Evolutionary conservation across 1,140 invertebrate species (phyloP).

Genomic region (Globodera rostochiensis): DNA sequence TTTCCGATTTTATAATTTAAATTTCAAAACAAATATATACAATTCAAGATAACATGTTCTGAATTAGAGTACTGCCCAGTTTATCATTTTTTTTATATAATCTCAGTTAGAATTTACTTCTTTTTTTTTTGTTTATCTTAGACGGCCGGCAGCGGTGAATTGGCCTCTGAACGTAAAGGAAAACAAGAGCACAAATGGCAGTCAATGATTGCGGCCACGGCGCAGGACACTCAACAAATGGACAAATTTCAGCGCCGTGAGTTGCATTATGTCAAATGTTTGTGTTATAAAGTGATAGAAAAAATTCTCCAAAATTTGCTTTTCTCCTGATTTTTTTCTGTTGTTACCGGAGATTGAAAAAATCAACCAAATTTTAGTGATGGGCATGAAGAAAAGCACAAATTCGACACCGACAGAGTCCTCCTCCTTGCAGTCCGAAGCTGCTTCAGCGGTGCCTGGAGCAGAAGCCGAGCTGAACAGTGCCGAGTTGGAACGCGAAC

Average conservation of each 20-base stretch:
- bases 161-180: background rate
- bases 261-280: background rate
- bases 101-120: background rate
- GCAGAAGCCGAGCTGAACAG: background rate
- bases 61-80: background rate
- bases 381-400: slow-evolving; percentile 4
- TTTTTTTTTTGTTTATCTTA: background rate
- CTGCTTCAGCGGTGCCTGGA: no score
- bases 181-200: slow-evolving; percentile 29
- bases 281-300: background rate
- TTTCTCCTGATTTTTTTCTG: background rate
- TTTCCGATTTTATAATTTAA: background rate
- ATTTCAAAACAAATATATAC: background rate
- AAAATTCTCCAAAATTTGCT: background rate
- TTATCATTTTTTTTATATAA: background rate
- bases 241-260: slow-evolving; percentile 30
- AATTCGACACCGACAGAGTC: background rate
- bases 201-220: slow-evolving; percentile 27
- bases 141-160: no score
- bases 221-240: slow-evolving; percentile 27
- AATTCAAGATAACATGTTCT: no score
- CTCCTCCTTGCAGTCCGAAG: no score
- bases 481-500: slow-evolving; percentile 10
- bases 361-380: slow-evolving; percentile 3
- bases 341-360: background rate